Evolutionary conservation across 2,888 invertebrate genomes (phyloP), one percentile per base, ranked within the genome.

Genomic region (Lathronympha strigana): DNA sequence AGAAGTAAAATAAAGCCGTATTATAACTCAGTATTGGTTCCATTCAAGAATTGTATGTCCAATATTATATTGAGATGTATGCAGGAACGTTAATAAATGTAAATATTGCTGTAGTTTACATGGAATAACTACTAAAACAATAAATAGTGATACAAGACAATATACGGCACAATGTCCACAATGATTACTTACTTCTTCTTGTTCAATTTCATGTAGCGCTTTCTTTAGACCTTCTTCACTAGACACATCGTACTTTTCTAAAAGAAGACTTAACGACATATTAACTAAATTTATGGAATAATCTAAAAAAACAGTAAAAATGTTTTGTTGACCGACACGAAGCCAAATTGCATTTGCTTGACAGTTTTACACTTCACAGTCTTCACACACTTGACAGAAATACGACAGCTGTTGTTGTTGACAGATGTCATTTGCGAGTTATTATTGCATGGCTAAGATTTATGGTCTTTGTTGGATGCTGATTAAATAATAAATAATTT

Each of bases 171-270:
- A 33, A 33, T n/a, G n/a, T 11, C 33, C 13, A 15, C 0, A n/a
- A 28, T 8, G 21, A 19, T 2, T 28, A 73, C 68, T 73, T 81
- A 93, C 94, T 88, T 94, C 94, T 84, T 94, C 93, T 72, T 91
- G 86, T 76, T 93, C 93, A 47, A 94, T 91, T 76, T 93, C 93
- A 68, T 87, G 85, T 53, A 93, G 86, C 47, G 94, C 93, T 72
- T 90, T 87, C 71, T 93, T 93, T 63, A 95, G 88, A 45, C 93
- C 93, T 70, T 93, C 93, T 60, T 93, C 93, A 45, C 93, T 92
- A 61, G 92, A 91, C 1, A 92, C 88, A 77, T 92, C 92, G 67
- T 90, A 92, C 71, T 91, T 91, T 69, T 92, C 91, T 70, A 92
- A 74, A 17, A 92, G 75, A 33, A 90, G 76, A 54, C 86, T 76